Evolutionary conservation across 2,113 vertebrate species (phyloP).

Genomic region (zebrafish (Danio rerio)): GRCz12tu NC_133189.1:58475001-58475500

Average conservation of each 20-base stretch:
- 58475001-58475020: constrained; percentile 89
- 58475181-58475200: too few species aligned
- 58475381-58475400: not conserved
- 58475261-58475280: not conserved
- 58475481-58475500: not conserved
- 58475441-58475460: not conserved
- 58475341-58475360: constrained; percentile 81
- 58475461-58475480: constrained; percentile 38
- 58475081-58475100: not conserved
- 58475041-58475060: too few species aligned
- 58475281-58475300: not conserved
- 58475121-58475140: not conserved
- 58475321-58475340: not conserved
- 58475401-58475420: not conserved
- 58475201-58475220: not conserved
- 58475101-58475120: not conserved
- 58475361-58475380: constrained; percentile 67
- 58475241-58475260: not conserved
- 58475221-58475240: constrained; percentile 13
- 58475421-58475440: not conserved
- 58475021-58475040: not conserved
- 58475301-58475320: not conserved
- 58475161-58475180: too few species aligned
- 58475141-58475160: too few species aligned
- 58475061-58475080: not conserved